Conservation (phyloP, 1,140 invertebrate genomes). For the Drosophila mojavensis region DNA sequence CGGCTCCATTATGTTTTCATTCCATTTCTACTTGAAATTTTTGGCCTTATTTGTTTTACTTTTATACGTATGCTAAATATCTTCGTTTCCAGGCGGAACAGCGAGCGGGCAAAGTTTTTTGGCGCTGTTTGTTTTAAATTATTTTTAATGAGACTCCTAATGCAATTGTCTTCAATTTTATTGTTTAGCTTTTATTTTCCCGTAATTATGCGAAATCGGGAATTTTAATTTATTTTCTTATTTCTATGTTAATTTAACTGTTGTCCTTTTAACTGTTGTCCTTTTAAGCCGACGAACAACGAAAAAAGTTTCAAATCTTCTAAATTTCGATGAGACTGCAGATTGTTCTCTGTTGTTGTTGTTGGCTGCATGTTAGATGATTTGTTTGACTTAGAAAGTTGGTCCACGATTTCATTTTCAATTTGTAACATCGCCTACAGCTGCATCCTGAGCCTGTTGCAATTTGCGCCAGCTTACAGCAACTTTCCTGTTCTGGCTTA, state of each 20-base stretch:
- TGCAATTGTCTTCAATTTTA: constrained; percentile 54
- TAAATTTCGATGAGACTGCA: constrained; percentile 14
- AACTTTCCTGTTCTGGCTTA: constrained; percentile 17
- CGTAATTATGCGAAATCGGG: constrained; percentile 8
- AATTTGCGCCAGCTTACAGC: constrained; percentile 42
- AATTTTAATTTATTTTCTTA: not conserved
- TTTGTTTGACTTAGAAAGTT: constrained; percentile 40
- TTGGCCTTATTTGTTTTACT: constrained; percentile 28
- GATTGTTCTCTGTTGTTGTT: constrained; percentile 4
- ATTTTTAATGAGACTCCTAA: constrained; percentile 63
- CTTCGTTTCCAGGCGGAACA: constrained; percentile 1
- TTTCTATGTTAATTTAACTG: constrained; percentile 10
- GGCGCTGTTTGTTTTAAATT: constrained; percentile 59
- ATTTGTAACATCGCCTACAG: constrained; percentile 42
- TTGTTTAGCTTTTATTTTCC: constrained; percentile 27
- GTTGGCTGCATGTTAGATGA: constrained; percentile 19
- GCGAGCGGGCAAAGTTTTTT: constrained; percentile 42
- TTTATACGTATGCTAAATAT: constrained; percentile 44
- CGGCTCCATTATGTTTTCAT: constrained; percentile 17
- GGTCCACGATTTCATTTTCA: constrained; percentile 48
- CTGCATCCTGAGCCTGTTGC: constrained; percentile 48
- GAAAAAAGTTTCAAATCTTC: not conserved
- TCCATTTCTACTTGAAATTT: constrained; percentile 31
- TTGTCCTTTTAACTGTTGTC: constrained; percentile 23
- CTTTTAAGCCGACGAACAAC: not conserved